Percentiles rank a stretch among this genome's conserved stretches.
phyloP scores from a whole-genome alignment of 2,888 invertebrate species.

The Drosophila diplacantha region DNA sequence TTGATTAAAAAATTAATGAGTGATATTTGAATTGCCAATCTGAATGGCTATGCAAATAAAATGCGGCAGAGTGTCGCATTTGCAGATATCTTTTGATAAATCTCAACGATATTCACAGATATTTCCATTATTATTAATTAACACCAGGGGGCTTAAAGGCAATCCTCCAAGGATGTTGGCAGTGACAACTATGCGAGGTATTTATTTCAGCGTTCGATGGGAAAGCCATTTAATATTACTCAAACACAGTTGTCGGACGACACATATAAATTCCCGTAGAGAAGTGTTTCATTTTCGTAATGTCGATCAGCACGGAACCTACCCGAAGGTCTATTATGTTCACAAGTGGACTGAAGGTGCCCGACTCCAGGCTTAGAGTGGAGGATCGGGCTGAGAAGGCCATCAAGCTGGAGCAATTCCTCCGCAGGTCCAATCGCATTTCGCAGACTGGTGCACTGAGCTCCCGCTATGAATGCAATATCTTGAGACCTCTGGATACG shows the following conservation, averaged over 20 bases:
- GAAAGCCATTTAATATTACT: slow-evolving; percentile 17
- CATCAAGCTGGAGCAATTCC: slow-evolving; percentile 8
- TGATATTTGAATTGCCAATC: slow-evolving; percentile 31
- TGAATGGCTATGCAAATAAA: slow-evolving; percentile 35
- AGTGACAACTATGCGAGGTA: slow-evolving; percentile 2
- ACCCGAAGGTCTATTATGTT: not conserved
- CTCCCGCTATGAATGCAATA: not conserved
- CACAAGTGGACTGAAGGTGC: too few relatives aligned
- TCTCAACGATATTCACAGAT: slow-evolving; percentile 12
- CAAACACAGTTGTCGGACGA: not conserved
- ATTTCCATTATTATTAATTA: slow-evolving; percentile 29
- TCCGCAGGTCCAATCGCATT: not conserved
- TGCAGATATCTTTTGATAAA: slow-evolving; percentile 16
- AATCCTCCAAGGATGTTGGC: slow-evolving; percentile 2
- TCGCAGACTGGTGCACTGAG: not conserved
- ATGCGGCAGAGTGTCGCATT: slow-evolving; percentile 6
- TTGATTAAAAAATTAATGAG: slow-evolving; percentile 40
- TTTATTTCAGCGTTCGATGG: slow-evolving; percentile 4
- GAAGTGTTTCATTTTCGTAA: slow-evolving; percentile 1
- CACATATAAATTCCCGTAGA: not conserved
- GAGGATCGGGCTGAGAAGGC: not conserved
- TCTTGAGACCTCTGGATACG: not conserved
- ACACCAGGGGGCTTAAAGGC: slow-evolving; percentile 23
- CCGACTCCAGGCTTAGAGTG: not conserved
- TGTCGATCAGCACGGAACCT: not conserved